These are phyloP conservation scores for Pachyuromys duprasi DNA, from an alignment of 2,797 vertebrate species.

Conservation along the genomic window DNA sequence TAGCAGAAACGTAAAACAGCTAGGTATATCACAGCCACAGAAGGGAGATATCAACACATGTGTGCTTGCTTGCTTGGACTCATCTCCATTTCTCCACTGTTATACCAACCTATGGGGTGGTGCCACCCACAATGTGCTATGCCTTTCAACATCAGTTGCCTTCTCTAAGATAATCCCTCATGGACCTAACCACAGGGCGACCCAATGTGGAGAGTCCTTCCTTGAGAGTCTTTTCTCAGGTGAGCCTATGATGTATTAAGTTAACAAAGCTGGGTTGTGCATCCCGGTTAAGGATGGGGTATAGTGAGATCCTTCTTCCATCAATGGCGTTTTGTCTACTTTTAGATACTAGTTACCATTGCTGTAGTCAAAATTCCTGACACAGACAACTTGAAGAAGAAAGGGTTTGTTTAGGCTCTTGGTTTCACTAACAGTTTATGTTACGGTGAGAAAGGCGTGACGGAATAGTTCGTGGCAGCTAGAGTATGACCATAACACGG, in stretches of 20 bases:
- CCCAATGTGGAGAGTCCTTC: neutral
- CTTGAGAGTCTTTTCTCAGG: neutral
- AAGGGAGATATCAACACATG: neutral
- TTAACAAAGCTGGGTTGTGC: neutral
- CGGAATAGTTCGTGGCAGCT: neutral
- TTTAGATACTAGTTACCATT: neutral
- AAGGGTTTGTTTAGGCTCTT: neutral
- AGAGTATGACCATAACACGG: fast-evolving
- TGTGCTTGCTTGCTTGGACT: neutral
- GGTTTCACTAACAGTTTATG: neutral
- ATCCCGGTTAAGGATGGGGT: neutral
- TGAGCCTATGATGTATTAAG: neutral
- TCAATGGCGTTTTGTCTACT: neutral
- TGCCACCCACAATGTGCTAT: neutral
- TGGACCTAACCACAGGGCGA: neutral
- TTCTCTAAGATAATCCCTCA: too few species aligned
- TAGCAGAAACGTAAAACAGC: too few species aligned
- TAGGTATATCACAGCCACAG: too few species aligned
- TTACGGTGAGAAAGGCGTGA: neutral
- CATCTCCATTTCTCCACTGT: neutral
- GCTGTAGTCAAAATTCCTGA: neutral
- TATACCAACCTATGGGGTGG: neutral
- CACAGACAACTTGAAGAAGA: neutral
- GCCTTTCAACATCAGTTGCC: neutral
- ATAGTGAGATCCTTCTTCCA: neutral